Percentiles rank a stretch among this genome's conserved stretches.
These are phyloP conservation scores for Pristionchus maxplancki DNA, from an alignment of 2,888 invertebrate genomes.

Conservation along the genomic window DNA sequence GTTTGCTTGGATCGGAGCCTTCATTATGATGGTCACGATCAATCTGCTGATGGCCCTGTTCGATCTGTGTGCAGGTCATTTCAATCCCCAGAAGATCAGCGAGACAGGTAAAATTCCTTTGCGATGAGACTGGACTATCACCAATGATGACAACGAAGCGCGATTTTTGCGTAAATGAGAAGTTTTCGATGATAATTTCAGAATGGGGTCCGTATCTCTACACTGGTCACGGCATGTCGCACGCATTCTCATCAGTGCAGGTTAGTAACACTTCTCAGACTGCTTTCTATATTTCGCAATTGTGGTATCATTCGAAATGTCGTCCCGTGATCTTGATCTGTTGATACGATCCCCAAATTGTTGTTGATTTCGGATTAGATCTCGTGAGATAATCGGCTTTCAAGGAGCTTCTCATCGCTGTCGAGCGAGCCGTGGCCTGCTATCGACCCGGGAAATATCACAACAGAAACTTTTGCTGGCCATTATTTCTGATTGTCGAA, in stretches of 20 bases:
- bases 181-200: background rate
- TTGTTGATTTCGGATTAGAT: background rate
- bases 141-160: too few relatives aligned
- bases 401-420: background rate
- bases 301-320: too few relatives aligned
- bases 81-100: slow-evolving; percentile 11
- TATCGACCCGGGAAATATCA: background rate
- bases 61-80: background rate
- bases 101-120: slow-evolving; percentile 17
- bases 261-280: background rate
- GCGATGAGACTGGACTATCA: too few relatives aligned
- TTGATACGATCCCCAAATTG: too few relatives aligned
- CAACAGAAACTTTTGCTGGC: background rate
- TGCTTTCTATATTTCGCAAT: too few relatives aligned
- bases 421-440: background rate
- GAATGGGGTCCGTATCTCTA: slow-evolving; percentile 21
- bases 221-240: background rate
- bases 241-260: background rate
- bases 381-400: background rate
- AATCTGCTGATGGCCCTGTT: background rate
- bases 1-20: slow-evolving; percentile 2
- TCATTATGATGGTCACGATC: background rate
- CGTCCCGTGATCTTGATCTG: too few relatives aligned
- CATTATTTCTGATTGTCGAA: background rate
- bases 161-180: too few relatives aligned